A percentile compares a stretch with the other conserved stretches of the same genome.
phyloP scores from a whole-genome alignment of 2,797 vertebrate genomes.

The Graptemys geographica region DNA sequence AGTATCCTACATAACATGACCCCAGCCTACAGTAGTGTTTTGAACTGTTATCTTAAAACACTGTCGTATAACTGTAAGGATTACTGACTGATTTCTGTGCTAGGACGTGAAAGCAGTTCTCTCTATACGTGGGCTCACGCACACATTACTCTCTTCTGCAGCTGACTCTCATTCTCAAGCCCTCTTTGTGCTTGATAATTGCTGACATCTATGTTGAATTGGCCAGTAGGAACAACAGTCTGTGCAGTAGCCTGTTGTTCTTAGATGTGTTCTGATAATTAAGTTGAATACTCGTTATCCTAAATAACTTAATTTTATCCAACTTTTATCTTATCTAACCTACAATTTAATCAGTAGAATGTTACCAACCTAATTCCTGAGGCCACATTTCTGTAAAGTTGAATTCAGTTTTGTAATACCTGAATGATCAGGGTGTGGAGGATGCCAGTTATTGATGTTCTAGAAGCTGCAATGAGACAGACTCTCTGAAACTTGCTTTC shows the following conservation, averaged over 20 bases:
- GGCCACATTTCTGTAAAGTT: accelerated
- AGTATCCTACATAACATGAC: neutral
- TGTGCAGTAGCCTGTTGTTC: neutral
- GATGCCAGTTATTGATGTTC: neutral
- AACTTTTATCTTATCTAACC: neutral
- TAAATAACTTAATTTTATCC: neutral
- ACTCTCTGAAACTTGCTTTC: neutral
- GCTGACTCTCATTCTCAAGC: neutral
- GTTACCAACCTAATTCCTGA: neutral
- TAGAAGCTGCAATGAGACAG: neutral
- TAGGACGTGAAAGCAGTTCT: neutral
- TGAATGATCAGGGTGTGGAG: neutral
- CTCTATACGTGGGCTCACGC: neutral
- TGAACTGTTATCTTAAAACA: neutral
- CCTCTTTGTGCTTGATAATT: neutral
- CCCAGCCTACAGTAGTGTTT: neutral
- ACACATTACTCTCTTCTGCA: neutral
- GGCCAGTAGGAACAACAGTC: neutral
- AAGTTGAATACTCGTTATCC: neutral
- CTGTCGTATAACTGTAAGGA: neutral
- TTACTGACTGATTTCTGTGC: neutral
- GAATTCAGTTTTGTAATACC: neutral
- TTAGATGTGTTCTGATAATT: neutral
- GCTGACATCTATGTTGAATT: neutral
- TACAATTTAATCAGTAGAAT: neutral